Conservation (phyloP, 1,140 invertebrate species). For the Matsumurasca onukii region DNA sequence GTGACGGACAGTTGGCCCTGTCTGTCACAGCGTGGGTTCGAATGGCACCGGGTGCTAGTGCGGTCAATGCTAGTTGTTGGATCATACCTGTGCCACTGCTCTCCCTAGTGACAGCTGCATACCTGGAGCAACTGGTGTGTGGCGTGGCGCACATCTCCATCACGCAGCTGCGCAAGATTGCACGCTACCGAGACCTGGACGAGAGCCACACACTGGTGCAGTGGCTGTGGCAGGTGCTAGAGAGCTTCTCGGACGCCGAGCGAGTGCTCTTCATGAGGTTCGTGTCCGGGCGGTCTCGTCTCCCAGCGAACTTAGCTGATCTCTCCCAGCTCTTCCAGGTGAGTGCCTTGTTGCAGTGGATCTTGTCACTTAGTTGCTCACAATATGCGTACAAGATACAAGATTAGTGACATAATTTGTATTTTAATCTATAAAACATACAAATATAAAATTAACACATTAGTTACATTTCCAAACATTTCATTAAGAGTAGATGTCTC, state of each 20-base stretch:
- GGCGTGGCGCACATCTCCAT: slow-evolving; percentile 65
- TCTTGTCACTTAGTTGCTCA: background rate
- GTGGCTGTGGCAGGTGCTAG: slow-evolving; percentile 67
- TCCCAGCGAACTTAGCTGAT: slow-evolving; percentile 66
- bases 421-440: too few relatives aligned
- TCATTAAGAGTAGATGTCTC: too few relatives aligned
- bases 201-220: slow-evolving; percentile 59
- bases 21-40: too few relatives aligned
- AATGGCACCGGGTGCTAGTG: too few relatives aligned
- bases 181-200: slow-evolving; percentile 65
- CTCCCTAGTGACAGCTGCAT: slow-evolving; percentile 58
- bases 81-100: slow-evolving; percentile 66
- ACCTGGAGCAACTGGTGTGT: slow-evolving; percentile 66
- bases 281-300: slow-evolving; percentile 64
- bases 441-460: too few relatives aligned
- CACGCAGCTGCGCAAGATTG: slow-evolving; percentile 61
- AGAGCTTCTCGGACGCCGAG: slow-evolving; percentile 63
- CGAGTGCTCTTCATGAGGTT: slow-evolving; percentile 68
- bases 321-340: slow-evolving; percentile 68
- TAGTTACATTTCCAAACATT: too few relatives aligned
- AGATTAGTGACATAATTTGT: too few relatives aligned
- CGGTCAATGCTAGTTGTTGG: too few relatives aligned
- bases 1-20: too few relatives aligned
- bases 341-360: too few relatives aligned
- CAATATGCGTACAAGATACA: too few relatives aligned